phyloP scores from a whole-genome alignment of 2,113 vertebrate genomes.

The Nasalis larvatus region DNA sequence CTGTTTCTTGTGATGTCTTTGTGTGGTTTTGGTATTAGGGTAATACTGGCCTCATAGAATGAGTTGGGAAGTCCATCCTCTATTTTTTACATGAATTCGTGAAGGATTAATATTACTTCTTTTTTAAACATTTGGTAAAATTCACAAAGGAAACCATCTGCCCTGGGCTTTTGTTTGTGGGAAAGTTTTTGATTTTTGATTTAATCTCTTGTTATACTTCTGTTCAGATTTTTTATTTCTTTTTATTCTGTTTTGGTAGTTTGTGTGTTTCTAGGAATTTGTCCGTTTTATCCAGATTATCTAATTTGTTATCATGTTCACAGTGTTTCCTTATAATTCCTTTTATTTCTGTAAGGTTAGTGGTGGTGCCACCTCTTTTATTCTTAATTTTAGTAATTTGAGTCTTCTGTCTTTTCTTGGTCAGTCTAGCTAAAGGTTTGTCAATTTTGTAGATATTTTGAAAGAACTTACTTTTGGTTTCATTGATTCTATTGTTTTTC shows the following conservation, averaged over 20 bases:
- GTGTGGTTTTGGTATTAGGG: not conserved
- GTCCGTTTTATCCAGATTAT: not conserved
- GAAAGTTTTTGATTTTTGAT: not conserved
- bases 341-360: not conserved
- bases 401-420: not conserved
- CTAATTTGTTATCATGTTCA: not conserved
- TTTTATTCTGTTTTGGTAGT: not conserved
- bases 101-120: not conserved
- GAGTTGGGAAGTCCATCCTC: not conserved
- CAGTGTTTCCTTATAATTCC: not conserved
- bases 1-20: not conserved
- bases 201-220: not conserved
- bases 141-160: not conserved
- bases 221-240: not conserved
- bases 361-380: not conserved
- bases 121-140: not conserved
- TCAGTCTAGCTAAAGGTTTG: not conserved
- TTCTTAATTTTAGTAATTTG: not conserved
- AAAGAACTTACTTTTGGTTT: not conserved
- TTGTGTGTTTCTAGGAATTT: not conserved
- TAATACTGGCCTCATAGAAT: not conserved
- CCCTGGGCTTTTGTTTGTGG: not conserved
- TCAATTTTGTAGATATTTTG: not conserved
- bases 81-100: not conserved
- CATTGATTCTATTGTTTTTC: not conserved